Evolutionary conservation across 35 echinoderm and acorn worm species (phyloP).

Genomic region (Anneissia japonica): DNA sequence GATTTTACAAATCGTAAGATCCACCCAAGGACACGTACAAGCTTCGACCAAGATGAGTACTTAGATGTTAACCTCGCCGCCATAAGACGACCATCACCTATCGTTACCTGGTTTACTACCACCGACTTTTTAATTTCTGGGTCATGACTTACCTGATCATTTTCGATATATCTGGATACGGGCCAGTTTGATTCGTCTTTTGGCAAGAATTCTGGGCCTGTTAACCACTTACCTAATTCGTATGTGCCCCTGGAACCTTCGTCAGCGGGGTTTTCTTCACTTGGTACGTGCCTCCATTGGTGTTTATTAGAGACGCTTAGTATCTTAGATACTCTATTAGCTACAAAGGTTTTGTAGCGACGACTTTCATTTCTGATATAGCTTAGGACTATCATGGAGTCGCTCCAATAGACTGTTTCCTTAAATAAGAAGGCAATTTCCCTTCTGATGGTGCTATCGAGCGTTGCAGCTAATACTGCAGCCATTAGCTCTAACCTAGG

Average conservation of each 20-base stretch:
- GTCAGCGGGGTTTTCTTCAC: constrained; percentile 31
- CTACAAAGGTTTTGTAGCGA: constrained; percentile 44
- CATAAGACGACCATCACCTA: background rate
- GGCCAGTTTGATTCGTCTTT: background rate
- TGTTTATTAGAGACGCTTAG: background rate
- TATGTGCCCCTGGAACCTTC: constrained; percentile 22
- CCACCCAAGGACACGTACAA: background rate
- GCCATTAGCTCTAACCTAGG: constrained; percentile 34
- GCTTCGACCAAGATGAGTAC: background rate
- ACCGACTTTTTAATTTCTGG: background rate
- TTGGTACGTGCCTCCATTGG: constrained; percentile 39
- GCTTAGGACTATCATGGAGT: constrained; percentile 28
- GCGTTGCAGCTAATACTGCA: background rate
- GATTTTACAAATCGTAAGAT: background rate
- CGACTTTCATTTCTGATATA: constrained; percentile 25
- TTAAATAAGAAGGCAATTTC: background rate
- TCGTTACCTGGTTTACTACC: background rate
- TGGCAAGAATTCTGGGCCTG: constrained; percentile 3
- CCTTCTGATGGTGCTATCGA: constrained; percentile 6
- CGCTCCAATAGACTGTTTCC: constrained; percentile 22
- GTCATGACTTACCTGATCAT: background rate
- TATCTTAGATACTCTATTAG: constrained; percentile 29
- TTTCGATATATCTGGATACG: background rate
- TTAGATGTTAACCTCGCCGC: background rate
- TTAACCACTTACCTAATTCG: constrained; percentile 10